A percentile compares a stretch with the other conserved stretches of the same genome.
Conservation (phyloP, 2,888 invertebrate genomes). For the Harpagoxenus sublaevis region DNA sequence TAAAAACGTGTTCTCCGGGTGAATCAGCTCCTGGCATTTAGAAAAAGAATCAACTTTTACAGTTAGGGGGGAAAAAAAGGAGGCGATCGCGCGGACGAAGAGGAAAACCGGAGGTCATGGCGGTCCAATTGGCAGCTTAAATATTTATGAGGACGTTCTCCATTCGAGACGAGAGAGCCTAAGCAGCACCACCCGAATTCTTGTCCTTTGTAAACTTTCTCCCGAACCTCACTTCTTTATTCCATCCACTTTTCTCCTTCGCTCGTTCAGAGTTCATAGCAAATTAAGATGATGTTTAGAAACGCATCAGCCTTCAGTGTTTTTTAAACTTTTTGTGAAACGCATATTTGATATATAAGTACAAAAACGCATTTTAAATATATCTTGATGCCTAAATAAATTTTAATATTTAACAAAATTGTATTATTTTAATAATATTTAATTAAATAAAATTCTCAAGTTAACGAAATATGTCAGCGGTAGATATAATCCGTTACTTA, state of each 20-base stretch:
- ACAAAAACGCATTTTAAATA: neutral
- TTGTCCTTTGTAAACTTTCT: constrained; percentile 75
- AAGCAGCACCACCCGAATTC: constrained; percentile 66
- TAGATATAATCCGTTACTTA: neutral
- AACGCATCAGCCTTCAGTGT: neutral
- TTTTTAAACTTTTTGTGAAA: neutral
- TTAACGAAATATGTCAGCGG: neutral
- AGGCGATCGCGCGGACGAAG: constrained; percentile 34
- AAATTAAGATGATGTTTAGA: neutral
- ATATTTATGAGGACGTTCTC: constrained; percentile 70
- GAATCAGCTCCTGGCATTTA: constrained; percentile 40
- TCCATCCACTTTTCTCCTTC: constrained; percentile 13
- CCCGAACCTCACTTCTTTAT: constrained; percentile 35
- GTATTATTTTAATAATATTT: neutral
- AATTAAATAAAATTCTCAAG: neutral
- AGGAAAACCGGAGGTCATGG: constrained; percentile 42
- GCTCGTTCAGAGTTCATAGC: neutral
- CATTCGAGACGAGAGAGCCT: constrained; percentile 39
- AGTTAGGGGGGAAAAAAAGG: constrained; percentile 15
- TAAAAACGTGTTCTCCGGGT: neutral
- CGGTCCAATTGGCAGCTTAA: constrained; percentile 57
- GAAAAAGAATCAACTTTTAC: constrained; percentile 12
- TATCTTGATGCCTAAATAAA: neutral
- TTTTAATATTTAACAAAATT: neutral
- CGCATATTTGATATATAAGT: neutral